These are phyloP conservation scores for Pseudotriccus pelzelni DNA, from an alignment of 2,797 vertebrate genomes.

Conservation along the genomic window DNA sequence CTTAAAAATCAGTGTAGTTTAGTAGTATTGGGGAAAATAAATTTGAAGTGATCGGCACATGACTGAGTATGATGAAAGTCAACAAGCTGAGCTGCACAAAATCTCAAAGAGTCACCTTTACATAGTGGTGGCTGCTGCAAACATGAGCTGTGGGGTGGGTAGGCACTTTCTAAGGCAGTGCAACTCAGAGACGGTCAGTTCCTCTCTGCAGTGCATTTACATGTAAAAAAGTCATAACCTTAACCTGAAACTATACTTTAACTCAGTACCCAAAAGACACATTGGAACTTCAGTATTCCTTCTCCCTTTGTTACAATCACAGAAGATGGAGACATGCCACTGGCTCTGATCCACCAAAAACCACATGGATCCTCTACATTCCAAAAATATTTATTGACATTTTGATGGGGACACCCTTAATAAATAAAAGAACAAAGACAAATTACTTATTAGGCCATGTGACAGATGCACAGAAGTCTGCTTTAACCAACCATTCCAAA, in stretches of 20 bases:
- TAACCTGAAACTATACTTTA: not conserved
- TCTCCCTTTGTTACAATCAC: not conserved
- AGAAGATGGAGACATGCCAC: not conserved
- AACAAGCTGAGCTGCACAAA: not conserved
- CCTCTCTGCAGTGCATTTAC: not conserved
- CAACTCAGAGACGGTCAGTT: rapidly evolving
- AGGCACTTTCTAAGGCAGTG: not conserved
- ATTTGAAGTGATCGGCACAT: rapidly evolving
- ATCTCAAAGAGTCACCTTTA: not conserved
- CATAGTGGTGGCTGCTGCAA: not conserved
- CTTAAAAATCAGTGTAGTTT: not conserved
- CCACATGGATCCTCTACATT: not conserved
- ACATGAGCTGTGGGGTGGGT: not conserved
- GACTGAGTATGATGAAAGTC: not conserved
- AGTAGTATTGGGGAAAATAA: not conserved
- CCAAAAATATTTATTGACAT: not conserved
- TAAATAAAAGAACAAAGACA: not conserved
- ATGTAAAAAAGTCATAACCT: not conserved
- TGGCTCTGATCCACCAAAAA: constrained; percentile 13
- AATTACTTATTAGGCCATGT: not conserved
- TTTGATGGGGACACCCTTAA: not conserved
- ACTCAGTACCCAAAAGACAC: not conserved
- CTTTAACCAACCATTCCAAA: constrained; percentile 9
- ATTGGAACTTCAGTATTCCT: not conserved
- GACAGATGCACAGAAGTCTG: constrained; percentile 41